phyloP scores from a whole-genome alignment of 2,888 invertebrate genomes.

The Chromoteleia sp. region DNA sequence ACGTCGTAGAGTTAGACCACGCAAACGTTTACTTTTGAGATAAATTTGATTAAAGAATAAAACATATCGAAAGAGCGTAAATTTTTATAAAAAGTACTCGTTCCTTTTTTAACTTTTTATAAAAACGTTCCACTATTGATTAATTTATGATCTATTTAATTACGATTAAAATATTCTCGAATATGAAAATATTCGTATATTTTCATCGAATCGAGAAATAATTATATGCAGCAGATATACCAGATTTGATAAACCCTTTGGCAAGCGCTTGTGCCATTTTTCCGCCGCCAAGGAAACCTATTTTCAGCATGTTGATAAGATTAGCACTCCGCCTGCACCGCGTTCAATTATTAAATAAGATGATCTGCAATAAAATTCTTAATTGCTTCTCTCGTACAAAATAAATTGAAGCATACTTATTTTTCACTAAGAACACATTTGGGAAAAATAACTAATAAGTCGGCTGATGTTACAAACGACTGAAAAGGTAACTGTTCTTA shows the following conservation, averaged over 20 bases:
- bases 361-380: slow-evolving; percentile 9
- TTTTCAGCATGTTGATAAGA: slow-evolving; percentile 86
- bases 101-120: too few relatives aligned
- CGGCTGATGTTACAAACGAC: too few relatives aligned
- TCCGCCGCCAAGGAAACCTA: slow-evolving; percentile 97
- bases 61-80: neutral
- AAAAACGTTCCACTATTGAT: too few relatives aligned
- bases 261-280: slow-evolving; percentile 96
- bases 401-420: slow-evolving; percentile 1
- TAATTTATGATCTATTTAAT: neutral
- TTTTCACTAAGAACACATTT: too few relatives aligned
- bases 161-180: too few relatives aligned
- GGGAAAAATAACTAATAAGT: too few relatives aligned
- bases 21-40: neutral
- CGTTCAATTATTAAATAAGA: neutral
- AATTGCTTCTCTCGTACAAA: neutral
- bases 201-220: too few relatives aligned
- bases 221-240: slow-evolving; percentile 84
- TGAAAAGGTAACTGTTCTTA: neutral
- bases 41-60: neutral
- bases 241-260: slow-evolving; percentile 94
- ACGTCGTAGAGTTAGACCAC: neutral
- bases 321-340: neutral
- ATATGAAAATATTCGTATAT: too few relatives aligned
- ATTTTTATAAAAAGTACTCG: neutral